phyloP scores from a whole-genome alignment of 2,797 vertebrate genomes.

The Malacoctenus gilli region DNA sequence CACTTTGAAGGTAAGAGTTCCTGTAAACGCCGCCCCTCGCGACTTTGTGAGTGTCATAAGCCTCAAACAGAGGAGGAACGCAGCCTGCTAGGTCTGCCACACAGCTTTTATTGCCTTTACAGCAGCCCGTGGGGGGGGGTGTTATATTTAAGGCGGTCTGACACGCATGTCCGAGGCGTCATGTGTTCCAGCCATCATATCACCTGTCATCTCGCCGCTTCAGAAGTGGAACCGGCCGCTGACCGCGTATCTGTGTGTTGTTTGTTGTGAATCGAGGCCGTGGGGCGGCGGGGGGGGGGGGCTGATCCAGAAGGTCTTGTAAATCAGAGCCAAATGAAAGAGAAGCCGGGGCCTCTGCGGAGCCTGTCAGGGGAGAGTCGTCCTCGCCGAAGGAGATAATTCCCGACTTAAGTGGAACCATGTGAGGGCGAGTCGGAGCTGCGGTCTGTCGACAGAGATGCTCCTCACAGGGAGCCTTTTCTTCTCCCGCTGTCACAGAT shows the following conservation, averaged over 20 bases:
- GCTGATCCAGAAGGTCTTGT: conserved; percentile 27
- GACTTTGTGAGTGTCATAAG: conserved; percentile 31
- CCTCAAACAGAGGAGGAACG: conserved; percentile 13
- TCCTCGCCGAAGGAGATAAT: conserved; percentile 61
- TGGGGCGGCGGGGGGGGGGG: conserved; percentile 5
- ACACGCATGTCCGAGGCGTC: conserved; percentile 18
- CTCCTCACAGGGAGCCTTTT: conserved; percentile 24
- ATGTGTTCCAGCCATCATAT: conserved; percentile 20
- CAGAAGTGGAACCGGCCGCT: conserved; percentile 4
- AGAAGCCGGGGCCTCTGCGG: conserved; percentile 49
- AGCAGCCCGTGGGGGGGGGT: too few relatives aligned
- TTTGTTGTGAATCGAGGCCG: too few relatives aligned
- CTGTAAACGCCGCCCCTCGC: conserved; percentile 38
- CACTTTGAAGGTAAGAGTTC: conserved; percentile 72
- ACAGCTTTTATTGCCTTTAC: too few relatives aligned
- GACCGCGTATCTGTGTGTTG: conserved; percentile 31
- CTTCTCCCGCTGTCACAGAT: conserved; percentile 22
- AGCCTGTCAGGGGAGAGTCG: conserved; percentile 49
- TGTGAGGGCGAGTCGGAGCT: conserved; percentile 51
- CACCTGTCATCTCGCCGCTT: conserved; percentile 4
- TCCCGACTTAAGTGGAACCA: conserved; percentile 72
- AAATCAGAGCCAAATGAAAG: conserved; percentile 72
- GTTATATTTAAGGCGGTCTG: conserved; percentile 42
- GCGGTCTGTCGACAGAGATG: conserved; percentile 29
- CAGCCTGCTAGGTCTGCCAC: too few relatives aligned